Percentiles rank a stretch among this genome's conserved stretches.
phyloP scores from a whole-genome alignment of 2,888 invertebrate species.

The Cerceris rybyensis region DNA sequence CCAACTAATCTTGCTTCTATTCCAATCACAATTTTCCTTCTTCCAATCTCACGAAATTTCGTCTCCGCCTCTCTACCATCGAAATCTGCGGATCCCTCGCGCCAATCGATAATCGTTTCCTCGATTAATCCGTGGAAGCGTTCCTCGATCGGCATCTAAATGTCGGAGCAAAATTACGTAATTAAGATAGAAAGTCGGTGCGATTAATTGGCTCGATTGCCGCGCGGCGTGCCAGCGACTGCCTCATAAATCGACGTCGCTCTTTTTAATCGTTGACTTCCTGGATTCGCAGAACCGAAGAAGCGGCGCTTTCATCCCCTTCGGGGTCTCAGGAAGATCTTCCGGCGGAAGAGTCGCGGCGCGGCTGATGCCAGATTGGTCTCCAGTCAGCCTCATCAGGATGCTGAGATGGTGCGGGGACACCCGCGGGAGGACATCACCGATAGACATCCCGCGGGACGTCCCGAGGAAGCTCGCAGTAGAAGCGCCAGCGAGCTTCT shows the following conservation, averaged over 20 bases:
- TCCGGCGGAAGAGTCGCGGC: constrained; percentile 85
- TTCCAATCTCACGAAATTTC: not conserved
- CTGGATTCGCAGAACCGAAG: constrained; percentile 81
- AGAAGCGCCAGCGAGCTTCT: constrained; percentile 87
- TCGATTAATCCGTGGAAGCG: not conserved
- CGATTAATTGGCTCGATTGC: not conserved
- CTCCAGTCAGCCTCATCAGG: constrained; percentile 60
- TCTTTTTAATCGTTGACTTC: not conserved
- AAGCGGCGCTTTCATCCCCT: constrained; percentile 86
- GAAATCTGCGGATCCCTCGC: not conserved
- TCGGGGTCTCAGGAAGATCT: constrained; percentile 88
- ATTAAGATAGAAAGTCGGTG: not conserved
- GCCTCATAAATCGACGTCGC: no score
- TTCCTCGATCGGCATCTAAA: not conserved
- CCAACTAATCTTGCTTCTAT: no score
- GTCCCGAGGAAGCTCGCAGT: constrained; percentile 82
- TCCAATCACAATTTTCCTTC: no score
- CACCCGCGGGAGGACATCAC: constrained; percentile 80
- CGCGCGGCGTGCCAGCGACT: no score
- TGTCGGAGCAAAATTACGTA: not conserved
- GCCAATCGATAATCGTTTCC: not conserved
- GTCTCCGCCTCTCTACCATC: not conserved
- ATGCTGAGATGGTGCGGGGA: constrained; percentile 72
- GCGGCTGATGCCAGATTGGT: constrained; percentile 79
- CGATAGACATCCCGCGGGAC: constrained; percentile 82